Percentiles rank a stretch among this genome's conserved stretches.
These are phyloP conservation scores for Gorsachius goisagi DNA, from an alignment of 2,113 vertebrate species.

Conservation along the genomic window DNA sequence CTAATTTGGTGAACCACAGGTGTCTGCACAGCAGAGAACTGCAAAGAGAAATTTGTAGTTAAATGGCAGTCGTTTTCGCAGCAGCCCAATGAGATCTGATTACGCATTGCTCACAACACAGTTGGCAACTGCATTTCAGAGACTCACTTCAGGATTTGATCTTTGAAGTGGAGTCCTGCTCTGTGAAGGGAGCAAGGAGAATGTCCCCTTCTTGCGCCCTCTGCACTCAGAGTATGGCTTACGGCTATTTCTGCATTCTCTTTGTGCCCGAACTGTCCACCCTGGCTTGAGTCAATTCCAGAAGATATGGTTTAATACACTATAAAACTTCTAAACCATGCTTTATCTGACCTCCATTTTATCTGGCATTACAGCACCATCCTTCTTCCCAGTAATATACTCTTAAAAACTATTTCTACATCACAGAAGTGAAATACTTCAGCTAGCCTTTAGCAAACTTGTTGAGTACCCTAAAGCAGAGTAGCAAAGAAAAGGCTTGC, in stretches of 20 bases:
- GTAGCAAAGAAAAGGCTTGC: background rate
- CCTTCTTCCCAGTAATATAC: background rate
- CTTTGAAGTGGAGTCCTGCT: background rate
- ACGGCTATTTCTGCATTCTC: background rate
- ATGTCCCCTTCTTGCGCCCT: background rate
- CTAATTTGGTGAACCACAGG: conserved; percentile 69
- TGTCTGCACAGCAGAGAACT: conserved; percentile 73
- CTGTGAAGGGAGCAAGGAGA: background rate
- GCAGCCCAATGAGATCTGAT: background rate
- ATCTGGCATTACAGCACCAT: background rate
- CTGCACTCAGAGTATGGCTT: background rate
- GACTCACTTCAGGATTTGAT: background rate
- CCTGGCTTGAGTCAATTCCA: background rate
- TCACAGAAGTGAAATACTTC: background rate
- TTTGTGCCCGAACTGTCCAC: background rate
- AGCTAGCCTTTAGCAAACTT: background rate
- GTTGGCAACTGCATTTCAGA: background rate
- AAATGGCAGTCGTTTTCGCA: background rate
- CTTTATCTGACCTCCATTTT: background rate
- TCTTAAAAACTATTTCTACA: background rate
- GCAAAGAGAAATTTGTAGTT: conserved; percentile 39
- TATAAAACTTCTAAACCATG: background rate
- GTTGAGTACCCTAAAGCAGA: background rate
- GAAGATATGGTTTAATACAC: background rate
- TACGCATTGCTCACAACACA: background rate